These are phyloP conservation scores for Phalacrocorax aristotelis DNA, from an alignment of 2,113 vertebrate genomes.

Conservation along the genomic window DNA sequence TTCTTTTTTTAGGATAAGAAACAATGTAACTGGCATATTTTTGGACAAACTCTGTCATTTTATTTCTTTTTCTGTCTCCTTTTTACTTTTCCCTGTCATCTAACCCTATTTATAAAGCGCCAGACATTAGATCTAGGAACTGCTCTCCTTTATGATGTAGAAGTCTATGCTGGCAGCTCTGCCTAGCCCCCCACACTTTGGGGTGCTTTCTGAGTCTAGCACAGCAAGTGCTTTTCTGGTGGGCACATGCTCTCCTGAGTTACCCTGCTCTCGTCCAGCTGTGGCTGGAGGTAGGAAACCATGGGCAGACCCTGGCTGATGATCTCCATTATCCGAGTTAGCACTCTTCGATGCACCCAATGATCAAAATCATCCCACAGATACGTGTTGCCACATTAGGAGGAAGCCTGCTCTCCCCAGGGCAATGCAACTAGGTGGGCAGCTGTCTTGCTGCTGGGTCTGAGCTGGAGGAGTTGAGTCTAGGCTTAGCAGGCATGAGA, in stretches of 20 bases:
- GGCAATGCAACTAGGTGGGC: accelerated
- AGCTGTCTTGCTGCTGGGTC: background rate
- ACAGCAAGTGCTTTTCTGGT: background rate
- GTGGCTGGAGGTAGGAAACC: background rate
- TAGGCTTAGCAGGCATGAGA: accelerated
- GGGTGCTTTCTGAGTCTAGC: background rate
- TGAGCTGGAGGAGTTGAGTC: background rate
- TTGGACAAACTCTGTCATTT: conserved; percentile 56
- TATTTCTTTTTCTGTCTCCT: background rate
- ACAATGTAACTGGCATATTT: conserved; percentile 65
- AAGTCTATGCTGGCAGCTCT: conserved; percentile 17
- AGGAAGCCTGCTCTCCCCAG: background rate
- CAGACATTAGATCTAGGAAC: conserved; percentile 31
- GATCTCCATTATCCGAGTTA: background rate
- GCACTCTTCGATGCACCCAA: accelerated
- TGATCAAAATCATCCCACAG: background rate
- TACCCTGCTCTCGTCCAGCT: background rate
- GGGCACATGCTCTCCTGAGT: background rate
- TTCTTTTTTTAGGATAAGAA: conserved; percentile 34
- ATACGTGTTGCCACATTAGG: background rate
- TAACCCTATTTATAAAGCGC: conserved; percentile 36
- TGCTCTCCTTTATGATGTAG: background rate
- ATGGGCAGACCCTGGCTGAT: background rate
- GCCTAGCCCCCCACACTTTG: background rate
- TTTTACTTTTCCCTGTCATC: conserved; percentile 20